Evolutionary conservation across 2,797 vertebrate genomes (phyloP).

Genomic region (Phataginus tetradactyla): DNA sequence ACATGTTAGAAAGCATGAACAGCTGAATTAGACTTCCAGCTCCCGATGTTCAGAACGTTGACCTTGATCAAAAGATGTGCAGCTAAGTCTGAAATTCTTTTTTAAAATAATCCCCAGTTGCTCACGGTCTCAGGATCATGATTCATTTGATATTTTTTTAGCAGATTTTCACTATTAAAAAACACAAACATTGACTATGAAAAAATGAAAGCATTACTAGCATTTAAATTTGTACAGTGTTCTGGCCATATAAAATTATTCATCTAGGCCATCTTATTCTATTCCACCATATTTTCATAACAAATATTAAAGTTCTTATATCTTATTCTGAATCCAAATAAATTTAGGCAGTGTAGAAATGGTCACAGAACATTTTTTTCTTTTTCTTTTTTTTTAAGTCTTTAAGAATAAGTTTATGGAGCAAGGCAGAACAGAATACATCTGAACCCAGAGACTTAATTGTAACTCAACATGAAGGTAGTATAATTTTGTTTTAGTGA

Average conservation of each 20-base stretch:
- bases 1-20: not conserved
- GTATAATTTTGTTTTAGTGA: not conserved
- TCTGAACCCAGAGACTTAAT: not conserved
- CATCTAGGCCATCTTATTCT: constrained; percentile 51
- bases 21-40: not conserved
- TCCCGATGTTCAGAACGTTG: constrained; percentile 12
- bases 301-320: constrained; percentile 51
- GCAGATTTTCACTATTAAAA: constrained; percentile 67
- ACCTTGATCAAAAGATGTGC: constrained; percentile 21
- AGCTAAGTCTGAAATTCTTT: constrained; percentile 43
- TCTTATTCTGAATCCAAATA: constrained; percentile 60
- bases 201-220: constrained; percentile 69
- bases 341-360: constrained; percentile 15
- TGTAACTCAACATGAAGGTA: not conserved
- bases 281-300: constrained; percentile 69
- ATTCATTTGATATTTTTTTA: constrained; percentile 58
- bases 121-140: constrained; percentile 1
- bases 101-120: constrained; percentile 33
- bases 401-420: not conserved
- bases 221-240: constrained; percentile 67
- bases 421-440: not conserved
- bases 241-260: constrained; percentile 67
- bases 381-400: not conserved
- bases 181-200: constrained; percentile 73
- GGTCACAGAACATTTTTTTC: not conserved